phyloP scores from a whole-genome alignment of 2,888 invertebrate genomes.

The Scotopteryx bipunctaria region DNA sequence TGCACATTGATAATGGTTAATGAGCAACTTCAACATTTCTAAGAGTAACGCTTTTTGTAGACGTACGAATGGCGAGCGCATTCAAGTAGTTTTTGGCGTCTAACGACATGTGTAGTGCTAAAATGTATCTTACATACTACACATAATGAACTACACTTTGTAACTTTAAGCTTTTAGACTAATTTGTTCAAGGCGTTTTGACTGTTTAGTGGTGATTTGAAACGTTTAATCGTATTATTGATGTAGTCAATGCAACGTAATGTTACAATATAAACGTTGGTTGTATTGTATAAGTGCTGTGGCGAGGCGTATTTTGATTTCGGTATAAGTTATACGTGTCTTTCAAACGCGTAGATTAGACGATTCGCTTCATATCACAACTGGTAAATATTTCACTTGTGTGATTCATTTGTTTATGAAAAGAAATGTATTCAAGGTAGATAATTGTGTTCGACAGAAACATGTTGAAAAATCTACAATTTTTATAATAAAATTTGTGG shows the following conservation, averaged over 20 bases:
- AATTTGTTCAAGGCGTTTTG: slow-evolving; percentile 21
- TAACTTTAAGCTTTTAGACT: slow-evolving; percentile 25
- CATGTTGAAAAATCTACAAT: slow-evolving; percentile 5
- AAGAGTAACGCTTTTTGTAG: slow-evolving; percentile 28
- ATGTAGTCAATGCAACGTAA: background rate
- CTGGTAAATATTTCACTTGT: slow-evolving; percentile 6
- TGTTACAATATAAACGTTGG: slow-evolving; percentile 7
- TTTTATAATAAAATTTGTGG: background rate
- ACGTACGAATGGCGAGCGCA: slow-evolving; percentile 11
- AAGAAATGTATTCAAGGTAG: background rate
- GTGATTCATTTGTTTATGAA: slow-evolving; percentile 1
- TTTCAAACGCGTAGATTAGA: background rate
- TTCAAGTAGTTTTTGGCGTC: slow-evolving; percentile 18
- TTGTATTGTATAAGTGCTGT: slow-evolving; percentile 21
- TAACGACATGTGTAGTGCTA: slow-evolving; percentile 18
- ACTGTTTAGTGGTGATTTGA: slow-evolving; percentile 2
- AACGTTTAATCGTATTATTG: background rate
- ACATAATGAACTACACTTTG: slow-evolving; percentile 19
- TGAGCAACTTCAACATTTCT: slow-evolving; percentile 20
- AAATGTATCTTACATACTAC: slow-evolving; percentile 20
- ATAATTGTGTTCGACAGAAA: background rate
- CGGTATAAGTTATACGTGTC: slow-evolving; percentile 1
- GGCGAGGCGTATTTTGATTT: slow-evolving; percentile 11
- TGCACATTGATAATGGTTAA: slow-evolving; percentile 33
- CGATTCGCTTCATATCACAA: slow-evolving; percentile 6